phyloP scores from a whole-genome alignment of 2,797 vertebrate genomes.

The Phrynocephalus guinanensis region DNA sequence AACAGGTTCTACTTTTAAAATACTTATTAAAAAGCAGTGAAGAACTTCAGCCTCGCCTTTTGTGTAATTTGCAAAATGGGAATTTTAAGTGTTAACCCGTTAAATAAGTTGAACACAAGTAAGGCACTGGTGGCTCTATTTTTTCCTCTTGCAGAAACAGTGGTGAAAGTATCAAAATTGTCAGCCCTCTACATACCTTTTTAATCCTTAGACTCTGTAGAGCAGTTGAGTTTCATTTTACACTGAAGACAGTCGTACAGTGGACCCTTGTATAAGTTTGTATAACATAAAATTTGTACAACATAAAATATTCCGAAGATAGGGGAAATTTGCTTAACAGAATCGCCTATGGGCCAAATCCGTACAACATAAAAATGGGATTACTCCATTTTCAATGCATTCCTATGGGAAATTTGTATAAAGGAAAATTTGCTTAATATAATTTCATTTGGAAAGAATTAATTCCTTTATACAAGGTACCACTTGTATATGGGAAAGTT shows the following conservation, averaged over 20 bases:
- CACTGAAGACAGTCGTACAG: conserved; percentile 24
- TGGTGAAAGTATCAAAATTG: not conserved
- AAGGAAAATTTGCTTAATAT: too few relatives aligned
- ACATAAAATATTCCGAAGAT: too few relatives aligned
- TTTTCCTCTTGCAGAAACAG: not conserved
- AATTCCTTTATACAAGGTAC: too few relatives aligned
- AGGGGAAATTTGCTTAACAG: too few relatives aligned
- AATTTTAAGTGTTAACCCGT: not conserved
- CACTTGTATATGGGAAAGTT: conserved; percentile 34
- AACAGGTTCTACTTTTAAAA: not conserved
- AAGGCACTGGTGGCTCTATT: not conserved
- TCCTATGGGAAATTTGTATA: too few relatives aligned
- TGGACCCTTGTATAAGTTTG: too few relatives aligned
- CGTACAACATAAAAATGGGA: too few relatives aligned
- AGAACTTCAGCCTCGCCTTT: not conserved
- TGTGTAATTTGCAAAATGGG: not conserved
- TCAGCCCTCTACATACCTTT: conserved; percentile 16
- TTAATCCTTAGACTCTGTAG: conserved; percentile 43
- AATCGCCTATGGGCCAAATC: too few relatives aligned
- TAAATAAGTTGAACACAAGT: not conserved
- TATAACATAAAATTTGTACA: too few relatives aligned
- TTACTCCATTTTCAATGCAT: too few relatives aligned
- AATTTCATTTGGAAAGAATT: too few relatives aligned
- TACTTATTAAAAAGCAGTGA: not conserved
- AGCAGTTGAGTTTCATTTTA: conserved; percentile 45